phyloP scores from a whole-genome alignment of 2,888 invertebrate genomes.

The Craniophora ligustri region DNA sequence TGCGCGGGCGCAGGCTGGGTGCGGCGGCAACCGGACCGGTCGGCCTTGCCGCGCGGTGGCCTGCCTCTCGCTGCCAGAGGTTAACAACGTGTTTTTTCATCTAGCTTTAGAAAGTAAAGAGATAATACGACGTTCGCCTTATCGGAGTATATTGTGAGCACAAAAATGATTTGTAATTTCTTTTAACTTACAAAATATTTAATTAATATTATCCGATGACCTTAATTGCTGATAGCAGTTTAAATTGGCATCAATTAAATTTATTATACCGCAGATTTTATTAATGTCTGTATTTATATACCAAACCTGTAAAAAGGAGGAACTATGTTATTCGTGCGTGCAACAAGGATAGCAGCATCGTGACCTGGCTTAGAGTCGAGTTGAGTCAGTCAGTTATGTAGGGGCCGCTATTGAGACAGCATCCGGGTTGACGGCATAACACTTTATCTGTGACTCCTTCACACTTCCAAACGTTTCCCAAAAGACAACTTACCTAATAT shows the following conservation, averaged over 20 bases:
- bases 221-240: conserved; percentile 3
- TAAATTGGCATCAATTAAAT: conserved; percentile 15
- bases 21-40: conserved; percentile 74
- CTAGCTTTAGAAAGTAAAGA: conserved; percentile 87
- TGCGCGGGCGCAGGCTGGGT: conserved; percentile 46
- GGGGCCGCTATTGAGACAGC: conserved; percentile 53
- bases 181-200: conserved; percentile 4
- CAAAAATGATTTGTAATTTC: conserved; percentile 33
- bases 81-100: conserved; percentile 85
- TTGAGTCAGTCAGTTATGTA: conserved; percentile 64
- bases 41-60: conserved; percentile 82
- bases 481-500: conserved; percentile 18
- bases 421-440: conserved; percentile 75
- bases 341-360: conserved; percentile 61
- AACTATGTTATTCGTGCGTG: conserved; percentile 42
- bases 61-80: conserved; percentile 85
- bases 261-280: neutral
- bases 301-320: conserved; percentile 42
- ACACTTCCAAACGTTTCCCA: conserved; percentile 54
- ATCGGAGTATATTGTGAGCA: conserved; percentile 54
- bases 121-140: conserved; percentile 68
- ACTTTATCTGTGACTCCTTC: conserved; percentile 64
- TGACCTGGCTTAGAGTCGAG: conserved; percentile 66
- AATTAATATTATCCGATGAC: conserved; percentile 24
- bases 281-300: neutral